These are phyloP conservation scores for Psephotus haematonotus DNA, from an alignment of 2,113 vertebrate genomes.

Conservation along the genomic window DNA sequence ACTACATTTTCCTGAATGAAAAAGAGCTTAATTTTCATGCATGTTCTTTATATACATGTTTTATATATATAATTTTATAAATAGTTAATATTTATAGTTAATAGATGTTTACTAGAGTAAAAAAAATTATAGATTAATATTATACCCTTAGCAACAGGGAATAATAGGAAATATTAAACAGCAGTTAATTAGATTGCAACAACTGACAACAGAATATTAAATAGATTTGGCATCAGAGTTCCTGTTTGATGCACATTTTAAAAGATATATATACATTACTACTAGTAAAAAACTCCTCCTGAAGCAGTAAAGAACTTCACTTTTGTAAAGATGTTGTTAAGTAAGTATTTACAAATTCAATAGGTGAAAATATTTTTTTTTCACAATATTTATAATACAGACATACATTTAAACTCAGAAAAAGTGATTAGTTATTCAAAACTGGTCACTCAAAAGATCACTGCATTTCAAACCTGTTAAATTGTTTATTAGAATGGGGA, in stretches of 20 bases:
- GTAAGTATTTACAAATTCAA: background rate
- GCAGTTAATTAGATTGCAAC: background rate
- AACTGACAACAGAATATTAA: background rate
- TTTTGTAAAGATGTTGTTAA: background rate
- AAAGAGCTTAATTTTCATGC: background rate
- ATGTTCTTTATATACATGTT: background rate
- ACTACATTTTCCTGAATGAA: background rate
- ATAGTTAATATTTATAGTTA: background rate
- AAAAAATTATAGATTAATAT: background rate
- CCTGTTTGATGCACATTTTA: background rate
- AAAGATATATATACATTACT: background rate
- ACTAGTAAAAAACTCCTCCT: background rate
- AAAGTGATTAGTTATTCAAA: background rate
- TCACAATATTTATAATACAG: background rate
- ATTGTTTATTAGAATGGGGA: background rate
- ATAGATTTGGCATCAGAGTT: background rate
- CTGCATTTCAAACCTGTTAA: background rate
- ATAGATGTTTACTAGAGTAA: background rate
- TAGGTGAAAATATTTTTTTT: background rate
- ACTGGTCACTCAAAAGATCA: background rate
- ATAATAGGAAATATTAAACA: background rate
- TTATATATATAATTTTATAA: background rate
- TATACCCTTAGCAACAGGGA: background rate
- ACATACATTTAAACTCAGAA: background rate
- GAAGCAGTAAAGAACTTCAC: background rate